phyloP scores from a whole-genome alignment of 1,140 invertebrate species.

The Drosophila persimilis region DNA sequence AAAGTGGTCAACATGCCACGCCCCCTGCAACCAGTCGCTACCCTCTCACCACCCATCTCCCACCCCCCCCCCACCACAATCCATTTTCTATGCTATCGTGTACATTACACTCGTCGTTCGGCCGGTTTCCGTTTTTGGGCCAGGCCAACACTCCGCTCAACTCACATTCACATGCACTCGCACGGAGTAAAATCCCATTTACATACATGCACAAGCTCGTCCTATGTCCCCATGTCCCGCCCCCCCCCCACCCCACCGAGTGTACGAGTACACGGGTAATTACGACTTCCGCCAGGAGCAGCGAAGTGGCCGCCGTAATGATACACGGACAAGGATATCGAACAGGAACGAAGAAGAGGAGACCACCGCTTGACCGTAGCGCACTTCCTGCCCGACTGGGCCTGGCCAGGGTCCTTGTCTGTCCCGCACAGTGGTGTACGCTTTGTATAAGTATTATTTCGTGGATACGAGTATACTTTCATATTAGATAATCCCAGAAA shows the following conservation, averaged over 20 bases:
- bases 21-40: constrained; percentile 16
- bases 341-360: constrained; percentile 8
- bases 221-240: constrained; percentile 26
- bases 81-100: constrained; percentile 22
- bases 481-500: no score
- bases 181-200: constrained; percentile 2
- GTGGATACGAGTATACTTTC: no score
- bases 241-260: no score
- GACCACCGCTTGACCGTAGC: constrained; percentile 3
- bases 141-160: constrained; percentile 15
- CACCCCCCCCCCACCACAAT: not conserved
- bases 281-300: constrained; percentile 72
- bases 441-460: no score
- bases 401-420: not conserved
- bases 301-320: constrained; percentile 55
- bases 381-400: constrained; percentile 29
- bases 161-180: not conserved
- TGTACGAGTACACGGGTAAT: constrained; percentile 51
- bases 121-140: constrained; percentile 19
- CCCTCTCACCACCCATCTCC: not conserved
- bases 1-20: constrained; percentile 72
- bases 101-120: constrained; percentile 68
- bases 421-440: constrained; percentile 17
- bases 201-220: constrained; percentile 50
- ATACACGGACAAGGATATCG: constrained; percentile 47